phyloP scores from a whole-genome alignment of 2,888 invertebrate genomes.

The Dryococelus australis region DNA sequence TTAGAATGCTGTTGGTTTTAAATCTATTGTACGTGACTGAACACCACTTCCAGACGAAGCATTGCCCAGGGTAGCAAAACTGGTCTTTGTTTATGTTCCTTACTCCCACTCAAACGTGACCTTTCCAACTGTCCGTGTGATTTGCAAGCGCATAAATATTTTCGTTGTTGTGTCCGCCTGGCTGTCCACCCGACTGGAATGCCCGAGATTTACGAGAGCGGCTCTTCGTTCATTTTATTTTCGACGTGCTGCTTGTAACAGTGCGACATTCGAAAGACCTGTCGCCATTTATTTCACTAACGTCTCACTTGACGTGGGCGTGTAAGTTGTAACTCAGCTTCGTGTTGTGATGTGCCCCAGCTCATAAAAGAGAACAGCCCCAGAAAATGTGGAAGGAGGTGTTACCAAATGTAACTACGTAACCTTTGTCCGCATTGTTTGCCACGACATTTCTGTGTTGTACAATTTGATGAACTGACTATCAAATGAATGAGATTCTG shows the following conservation, averaged over 20 bases:
- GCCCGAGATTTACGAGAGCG: neutral
- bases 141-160: neutral
- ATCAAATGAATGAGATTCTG: too few species aligned
- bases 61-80: neutral
- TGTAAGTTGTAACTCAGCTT: neutral
- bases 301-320: neutral
- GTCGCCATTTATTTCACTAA: constrained; percentile 7
- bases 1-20: too few species aligned
- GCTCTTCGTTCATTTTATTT: neutral
- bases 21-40: too few species aligned
- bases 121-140: neutral
- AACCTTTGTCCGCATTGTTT: neutral
- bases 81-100: neutral
- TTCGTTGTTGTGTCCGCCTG: neutral
- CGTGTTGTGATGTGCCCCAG: neutral
- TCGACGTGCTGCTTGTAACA: neutral
- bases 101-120: neutral
- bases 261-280: neutral
- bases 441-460: neutral
- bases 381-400: neutral
- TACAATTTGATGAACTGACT: neutral
- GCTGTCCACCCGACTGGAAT: neutral
- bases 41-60: too few species aligned
- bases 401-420: too few species aligned
- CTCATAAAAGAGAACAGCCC: neutral